Evolutionary conservation across 2,888 invertebrate species (phyloP).

Genomic region (Scrobipalpa costella): DNA sequence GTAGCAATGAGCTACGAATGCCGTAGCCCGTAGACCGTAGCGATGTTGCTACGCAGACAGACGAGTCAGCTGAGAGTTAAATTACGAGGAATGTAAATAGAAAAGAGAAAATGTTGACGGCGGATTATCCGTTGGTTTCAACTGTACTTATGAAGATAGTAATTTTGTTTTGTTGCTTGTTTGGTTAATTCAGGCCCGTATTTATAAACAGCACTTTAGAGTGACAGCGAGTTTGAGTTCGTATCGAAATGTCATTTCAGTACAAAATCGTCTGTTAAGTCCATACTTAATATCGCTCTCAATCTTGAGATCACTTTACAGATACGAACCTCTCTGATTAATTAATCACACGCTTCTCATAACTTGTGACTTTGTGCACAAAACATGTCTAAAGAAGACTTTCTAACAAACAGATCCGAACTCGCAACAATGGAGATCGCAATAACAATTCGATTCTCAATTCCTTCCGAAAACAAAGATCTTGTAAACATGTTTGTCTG

Average conservation of each 20-base stretch:
- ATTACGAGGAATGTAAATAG: slow-evolving; percentile 50
- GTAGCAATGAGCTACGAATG: slow-evolving; percentile 24
- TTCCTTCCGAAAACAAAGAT: slow-evolving; percentile 46
- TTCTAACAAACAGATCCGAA: slow-evolving; percentile 3
- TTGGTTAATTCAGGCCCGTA: neutral
- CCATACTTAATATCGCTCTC: no score
- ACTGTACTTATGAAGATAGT: slow-evolving; percentile 7
- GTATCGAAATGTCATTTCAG: no score
- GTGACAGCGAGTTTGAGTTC: no score
- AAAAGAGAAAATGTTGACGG: slow-evolving; percentile 42
- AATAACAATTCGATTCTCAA: slow-evolving; percentile 55
- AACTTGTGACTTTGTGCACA: neutral
- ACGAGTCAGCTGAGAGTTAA: slow-evolving; percentile 46
- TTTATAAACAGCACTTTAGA: no score
- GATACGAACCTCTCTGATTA: neutral
- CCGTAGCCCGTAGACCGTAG: slow-evolving; percentile 47
- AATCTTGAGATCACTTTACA: no score
- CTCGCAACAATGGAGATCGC: slow-evolving; percentile 34
- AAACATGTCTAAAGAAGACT: neutral
- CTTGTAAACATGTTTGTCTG: slow-evolving; percentile 67
- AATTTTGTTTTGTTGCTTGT: neutral
- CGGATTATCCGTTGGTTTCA: slow-evolving; percentile 18
- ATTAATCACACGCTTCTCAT: neutral
- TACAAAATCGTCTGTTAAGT: no score
- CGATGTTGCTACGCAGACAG: slow-evolving; percentile 35